A percentile compares a stretch with the other conserved stretches of the same genome.
Evolutionary conservation across 2,113 vertebrate species (phyloP).

Genomic region (Salvator merianae): DNA sequence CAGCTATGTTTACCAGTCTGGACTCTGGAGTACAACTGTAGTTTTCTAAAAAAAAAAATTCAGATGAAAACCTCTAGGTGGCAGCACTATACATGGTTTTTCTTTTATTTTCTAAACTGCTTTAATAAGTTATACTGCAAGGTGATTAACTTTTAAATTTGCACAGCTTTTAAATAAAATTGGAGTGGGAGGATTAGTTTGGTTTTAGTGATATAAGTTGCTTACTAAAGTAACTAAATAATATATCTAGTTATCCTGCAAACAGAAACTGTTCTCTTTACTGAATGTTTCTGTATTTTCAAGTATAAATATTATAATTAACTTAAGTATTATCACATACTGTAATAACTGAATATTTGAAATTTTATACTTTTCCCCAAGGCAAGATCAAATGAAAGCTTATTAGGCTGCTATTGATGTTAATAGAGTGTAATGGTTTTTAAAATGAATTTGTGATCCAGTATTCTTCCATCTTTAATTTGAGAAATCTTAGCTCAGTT

Average conservation of each 20-base stretch:
- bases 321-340: not conserved
- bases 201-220: not conserved
- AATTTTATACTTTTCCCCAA: not conserved
- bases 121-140: conserved; percentile 24
- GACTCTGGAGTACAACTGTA: not conserved
- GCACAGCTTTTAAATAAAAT: conserved; percentile 43
- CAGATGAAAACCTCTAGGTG: conserved; percentile 68
- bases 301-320: rapidly evolving
- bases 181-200: not conserved
- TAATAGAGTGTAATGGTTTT: not conserved
- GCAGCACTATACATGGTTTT: conserved; percentile 75
- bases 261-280: not conserved
- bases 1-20: not conserved
- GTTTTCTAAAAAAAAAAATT: conserved; percentile 22
- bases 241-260: not conserved
- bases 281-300: not conserved
- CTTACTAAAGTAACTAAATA: not conserved
- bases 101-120: conserved; percentile 20
- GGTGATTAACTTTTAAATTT: conserved; percentile 49
- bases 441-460: not conserved
- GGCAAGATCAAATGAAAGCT: rapidly evolving
- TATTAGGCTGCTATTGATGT: not conserved
- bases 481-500: not conserved
- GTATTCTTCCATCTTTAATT: not conserved
- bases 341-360: not conserved